Conservation (phyloP, 2,113 vertebrate species). For the Rallus limicola region DNA sequence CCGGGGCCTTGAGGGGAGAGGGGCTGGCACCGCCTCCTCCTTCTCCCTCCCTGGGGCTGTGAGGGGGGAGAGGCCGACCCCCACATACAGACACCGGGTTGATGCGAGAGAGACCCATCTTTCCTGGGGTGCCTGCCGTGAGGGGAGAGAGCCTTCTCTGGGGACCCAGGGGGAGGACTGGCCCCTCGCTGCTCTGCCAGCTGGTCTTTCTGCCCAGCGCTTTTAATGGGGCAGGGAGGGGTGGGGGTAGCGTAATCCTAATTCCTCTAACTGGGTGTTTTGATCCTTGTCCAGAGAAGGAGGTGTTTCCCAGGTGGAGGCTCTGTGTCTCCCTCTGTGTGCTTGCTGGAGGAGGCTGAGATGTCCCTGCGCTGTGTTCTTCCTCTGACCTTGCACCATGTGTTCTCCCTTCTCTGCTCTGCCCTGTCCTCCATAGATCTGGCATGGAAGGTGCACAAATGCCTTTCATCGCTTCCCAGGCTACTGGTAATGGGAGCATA, state of each 20-base stretch:
- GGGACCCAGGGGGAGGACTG: background rate
- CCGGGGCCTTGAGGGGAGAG: background rate
- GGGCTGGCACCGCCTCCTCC: too few relatives aligned
- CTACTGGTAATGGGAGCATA: background rate
- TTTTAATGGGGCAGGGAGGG: background rate
- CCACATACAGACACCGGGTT: accelerated
- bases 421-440: background rate
- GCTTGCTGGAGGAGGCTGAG: background rate
- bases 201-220: background rate
- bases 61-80: background rate
- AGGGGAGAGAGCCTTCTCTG: background rate
- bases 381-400: background rate
- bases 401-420: background rate
- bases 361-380: accelerated
- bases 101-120: background rate
- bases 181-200: background rate
- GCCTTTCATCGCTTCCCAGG: background rate
- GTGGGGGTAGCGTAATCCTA: too few relatives aligned
- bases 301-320: background rate
- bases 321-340: accelerated
- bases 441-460: background rate
- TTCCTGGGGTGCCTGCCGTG: background rate
- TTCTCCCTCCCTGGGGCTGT: background rate
- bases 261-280: background rate
- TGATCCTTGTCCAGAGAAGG: background rate